Evolutionary conservation across 2,888 invertebrate species (phyloP), one percentile per base, ranked within the genome.

Genomic region (Oscheius myriophilus): DNA sequence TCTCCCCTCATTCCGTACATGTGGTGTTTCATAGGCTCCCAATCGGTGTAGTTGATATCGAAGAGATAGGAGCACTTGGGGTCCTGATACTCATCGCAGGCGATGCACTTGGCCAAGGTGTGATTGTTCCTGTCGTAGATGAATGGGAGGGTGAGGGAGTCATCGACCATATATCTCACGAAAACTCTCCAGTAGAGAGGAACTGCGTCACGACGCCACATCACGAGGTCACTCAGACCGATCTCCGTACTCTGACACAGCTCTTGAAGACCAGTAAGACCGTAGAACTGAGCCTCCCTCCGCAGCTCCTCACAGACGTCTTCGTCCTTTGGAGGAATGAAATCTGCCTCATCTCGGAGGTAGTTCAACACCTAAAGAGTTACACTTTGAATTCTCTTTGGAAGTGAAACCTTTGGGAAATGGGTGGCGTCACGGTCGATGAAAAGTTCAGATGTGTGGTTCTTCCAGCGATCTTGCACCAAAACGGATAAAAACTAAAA

Each of bases 1-100:
- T 78, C 76, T 55, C 82, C 83, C 25, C 73, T 79, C 79, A 83
- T 83, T 25, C 65, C 69, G 21, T 66, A 61, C 83, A 83, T 83
- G 69, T 83, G 83, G 67, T 83, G 82, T 18, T 72, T 64, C 74
- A 82, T 75, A 7, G 83, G 81, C 39, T 76, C 75, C 83, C 83
- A 83, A 49, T 79, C 82, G 14, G 68, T 67, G 59, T 82, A 78
- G 68, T 80, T 76, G 67, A 82, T 80, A 53, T 82, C 81, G 57
- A 81, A 81, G 4, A 83, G 75, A 67, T 81, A 78, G 18, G 80
- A 73, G 49, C 76, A 78, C 62, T 83, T 83, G 12, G 83, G 83
- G 61, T 83, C 83, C 61, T 80, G 79, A 55, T 76, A 78, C 53
- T 82, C 82, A 25, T 81, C 78, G 54, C 83, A 83, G 0, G 82